These are phyloP conservation scores for Dromas ardeola DNA, from an alignment of 2,113 vertebrate species.

Conservation along the genomic window DNA sequence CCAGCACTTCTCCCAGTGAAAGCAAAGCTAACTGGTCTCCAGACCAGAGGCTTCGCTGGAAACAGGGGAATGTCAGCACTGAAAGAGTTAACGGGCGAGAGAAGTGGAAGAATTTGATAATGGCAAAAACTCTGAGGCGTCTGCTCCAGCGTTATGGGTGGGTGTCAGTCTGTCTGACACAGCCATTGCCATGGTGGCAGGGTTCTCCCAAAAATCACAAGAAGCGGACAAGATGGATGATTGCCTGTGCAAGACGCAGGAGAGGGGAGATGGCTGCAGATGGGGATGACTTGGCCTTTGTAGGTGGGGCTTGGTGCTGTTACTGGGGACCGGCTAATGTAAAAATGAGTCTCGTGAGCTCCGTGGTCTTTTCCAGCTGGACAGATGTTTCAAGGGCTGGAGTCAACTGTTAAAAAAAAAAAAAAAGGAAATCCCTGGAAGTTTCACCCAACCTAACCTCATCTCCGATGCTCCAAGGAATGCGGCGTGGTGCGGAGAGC, in stretches of 20 bases:
- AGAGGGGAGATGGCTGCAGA: background rate
- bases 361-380: background rate
- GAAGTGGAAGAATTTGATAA: background rate
- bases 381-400: background rate
- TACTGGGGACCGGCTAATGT: background rate
- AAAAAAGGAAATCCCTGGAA: slow-evolving; percentile 13
- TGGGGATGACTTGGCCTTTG: background rate
- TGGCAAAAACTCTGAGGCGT: background rate
- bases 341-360: background rate
- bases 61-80: background rate
- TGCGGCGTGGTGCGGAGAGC: fast-evolving
- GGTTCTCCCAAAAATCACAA: slow-evolving; percentile 9
- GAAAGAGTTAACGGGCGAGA: background rate
- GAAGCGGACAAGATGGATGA: background rate
- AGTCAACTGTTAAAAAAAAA: background rate
- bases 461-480: background rate
- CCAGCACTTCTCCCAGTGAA: background rate
- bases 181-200: slow-evolving; percentile 26
- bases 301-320: background rate
- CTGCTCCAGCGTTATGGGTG: background rate
- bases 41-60: background rate
- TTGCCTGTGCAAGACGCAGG: background rate
- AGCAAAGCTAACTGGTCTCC: background rate
- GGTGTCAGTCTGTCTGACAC: slow-evolving; percentile 27
- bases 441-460: slow-evolving; percentile 57